phyloP scores from a whole-genome alignment of 2,113 vertebrate species.

The Corydoras maculifer region DNA sequence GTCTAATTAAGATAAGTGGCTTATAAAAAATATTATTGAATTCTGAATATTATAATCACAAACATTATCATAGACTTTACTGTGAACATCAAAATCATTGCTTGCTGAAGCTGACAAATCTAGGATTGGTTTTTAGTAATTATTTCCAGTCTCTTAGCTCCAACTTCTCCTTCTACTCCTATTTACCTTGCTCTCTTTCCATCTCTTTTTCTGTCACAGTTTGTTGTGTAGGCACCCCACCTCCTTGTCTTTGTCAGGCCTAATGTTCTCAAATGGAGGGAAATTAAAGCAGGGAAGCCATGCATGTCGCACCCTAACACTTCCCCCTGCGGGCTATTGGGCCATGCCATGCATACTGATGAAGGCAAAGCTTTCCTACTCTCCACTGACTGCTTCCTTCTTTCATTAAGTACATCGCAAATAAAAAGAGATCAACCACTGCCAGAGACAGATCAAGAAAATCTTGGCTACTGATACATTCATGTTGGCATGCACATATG shows the following conservation, averaged over 20 bases:
- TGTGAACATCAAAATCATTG: too few relatives aligned
- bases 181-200: slow-evolving; percentile 26
- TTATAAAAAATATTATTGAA: too few relatives aligned
- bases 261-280: slow-evolving; percentile 49
- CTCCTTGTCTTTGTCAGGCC: slow-evolving; percentile 38
- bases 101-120: too few relatives aligned
- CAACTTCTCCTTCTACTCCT: slow-evolving; percentile 47
- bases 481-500: not conserved
- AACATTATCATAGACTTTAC: too few relatives aligned
- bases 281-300: slow-evolving; percentile 48
- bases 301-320: slow-evolving; percentile 45
- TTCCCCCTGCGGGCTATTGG: slow-evolving; percentile 42
- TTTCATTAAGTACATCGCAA: slow-evolving; percentile 19
- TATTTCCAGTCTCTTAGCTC: not conserved
- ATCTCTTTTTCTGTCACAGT: slow-evolving; percentile 26
- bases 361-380: slow-evolving; percentile 34
- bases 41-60: too few relatives aligned
- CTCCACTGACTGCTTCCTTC: slow-evolving; percentile 11
- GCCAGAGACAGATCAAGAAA: slow-evolving; percentile 22
- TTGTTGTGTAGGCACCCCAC: slow-evolving; percentile 30
- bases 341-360: slow-evolving; percentile 43
- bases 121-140: too few relatives aligned
- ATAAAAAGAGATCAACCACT: slow-evolving; percentile 11
- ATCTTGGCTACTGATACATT: not conserved
- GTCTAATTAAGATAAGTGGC: too few relatives aligned